phyloP scores from a whole-genome alignment of 2,113 vertebrate genomes.

The Charadrius vociferus region DNA sequence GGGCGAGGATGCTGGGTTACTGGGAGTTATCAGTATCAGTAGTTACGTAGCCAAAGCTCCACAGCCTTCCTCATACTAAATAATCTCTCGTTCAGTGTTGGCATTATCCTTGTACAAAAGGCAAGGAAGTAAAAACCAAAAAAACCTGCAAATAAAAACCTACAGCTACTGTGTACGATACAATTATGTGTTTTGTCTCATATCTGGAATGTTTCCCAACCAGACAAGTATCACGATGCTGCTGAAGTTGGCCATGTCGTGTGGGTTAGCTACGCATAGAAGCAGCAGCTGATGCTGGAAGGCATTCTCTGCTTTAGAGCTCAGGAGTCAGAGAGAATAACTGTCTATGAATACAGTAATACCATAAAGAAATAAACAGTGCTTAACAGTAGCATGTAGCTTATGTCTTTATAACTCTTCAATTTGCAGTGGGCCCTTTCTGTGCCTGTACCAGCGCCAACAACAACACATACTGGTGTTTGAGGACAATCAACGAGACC shows the following conservation, averaged over 20 bases:
- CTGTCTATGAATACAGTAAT: neutral
- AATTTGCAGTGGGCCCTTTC: slow-evolving; percentile 91
- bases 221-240: neutral
- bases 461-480: slow-evolving; percentile 98
- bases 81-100: neutral
- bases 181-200: neutral
- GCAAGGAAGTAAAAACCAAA: neutral
- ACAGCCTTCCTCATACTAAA: neutral
- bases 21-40: fast-evolving
- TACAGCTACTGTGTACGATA: fast-evolving
- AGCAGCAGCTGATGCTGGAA: neutral
- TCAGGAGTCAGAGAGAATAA: neutral
- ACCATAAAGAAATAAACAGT: neutral
- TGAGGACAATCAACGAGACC: slow-evolving; percentile 95
- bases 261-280: neutral
- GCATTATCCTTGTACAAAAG: neutral
- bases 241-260: neutral
- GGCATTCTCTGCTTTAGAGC: neutral
- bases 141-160: neutral
- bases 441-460: slow-evolving; percentile 98
- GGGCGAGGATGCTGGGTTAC: neutral
- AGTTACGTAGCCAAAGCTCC: neutral
- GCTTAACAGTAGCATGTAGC: neutral
- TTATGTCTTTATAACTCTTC: neutral
- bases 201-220: neutral